A percentile compares a stretch with the other conserved stretches of the same genome.
These are phyloP conservation scores for Microtus oregoni DNA, from an alignment of 2,113 vertebrate species.

Conservation along the genomic window DNA sequence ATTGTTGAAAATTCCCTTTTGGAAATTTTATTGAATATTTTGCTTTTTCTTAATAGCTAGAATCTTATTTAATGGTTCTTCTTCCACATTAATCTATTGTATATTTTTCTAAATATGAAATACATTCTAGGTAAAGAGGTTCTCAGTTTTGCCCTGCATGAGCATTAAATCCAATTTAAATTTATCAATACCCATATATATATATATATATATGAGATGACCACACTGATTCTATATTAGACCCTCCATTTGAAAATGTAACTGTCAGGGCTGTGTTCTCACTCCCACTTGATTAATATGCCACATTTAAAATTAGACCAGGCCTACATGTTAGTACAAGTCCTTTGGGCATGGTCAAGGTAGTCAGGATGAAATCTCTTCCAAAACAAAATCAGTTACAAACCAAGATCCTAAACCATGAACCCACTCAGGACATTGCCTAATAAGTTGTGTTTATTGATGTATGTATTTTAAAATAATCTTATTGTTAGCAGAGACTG, in stretches of 20 bases:
- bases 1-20: rapidly evolving
- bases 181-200: not conserved
- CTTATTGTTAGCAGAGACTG: not conserved
- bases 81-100: not conserved
- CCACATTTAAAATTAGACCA: not conserved
- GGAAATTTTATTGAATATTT: not conserved
- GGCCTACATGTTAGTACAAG: not conserved
- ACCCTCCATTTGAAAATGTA: not conserved
- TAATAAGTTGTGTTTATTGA: not conserved
- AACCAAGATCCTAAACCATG: not conserved
- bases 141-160: not conserved
- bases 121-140: not conserved
- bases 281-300: not conserved
- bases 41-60: not conserved
- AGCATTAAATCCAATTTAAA: not conserved
- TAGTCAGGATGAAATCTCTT: not conserved
- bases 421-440: no score
- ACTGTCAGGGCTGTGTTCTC: not conserved
- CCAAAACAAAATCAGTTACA: not conserved
- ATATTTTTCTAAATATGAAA: not conserved
- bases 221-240: not conserved
- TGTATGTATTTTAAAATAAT: not conserved
- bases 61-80: not conserved
- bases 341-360: not conserved
- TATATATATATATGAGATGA: no score